phyloP scores from a whole-genome alignment of 2,888 invertebrate species.

The Luperina testacea region DNA sequence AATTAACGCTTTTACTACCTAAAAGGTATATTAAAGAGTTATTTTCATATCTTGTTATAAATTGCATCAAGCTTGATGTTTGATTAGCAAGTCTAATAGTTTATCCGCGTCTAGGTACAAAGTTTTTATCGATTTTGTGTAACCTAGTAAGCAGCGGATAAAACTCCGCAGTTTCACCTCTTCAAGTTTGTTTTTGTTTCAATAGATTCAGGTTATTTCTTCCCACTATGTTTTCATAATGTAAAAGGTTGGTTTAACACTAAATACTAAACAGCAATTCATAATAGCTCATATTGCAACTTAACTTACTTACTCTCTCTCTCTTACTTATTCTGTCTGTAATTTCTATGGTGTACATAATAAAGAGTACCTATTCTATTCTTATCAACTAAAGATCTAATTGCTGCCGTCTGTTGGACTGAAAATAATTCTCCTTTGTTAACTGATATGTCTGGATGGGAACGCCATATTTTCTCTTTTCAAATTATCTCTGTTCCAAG shows the following conservation, averaged over 20 bases:
- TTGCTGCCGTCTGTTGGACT: neutral
- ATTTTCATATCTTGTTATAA: neutral
- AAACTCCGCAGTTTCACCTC: neutral
- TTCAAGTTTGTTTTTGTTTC: neutral
- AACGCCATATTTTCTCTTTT: neutral
- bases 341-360: no score
- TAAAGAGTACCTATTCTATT: no score
- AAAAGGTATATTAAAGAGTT: neutral
- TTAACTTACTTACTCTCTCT: no score
- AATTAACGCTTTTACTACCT: neutral
- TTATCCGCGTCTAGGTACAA: neutral
- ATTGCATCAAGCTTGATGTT: neutral
- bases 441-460: neutral
- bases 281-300: neutral
- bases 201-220: neutral
- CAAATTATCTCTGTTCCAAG: neutral
- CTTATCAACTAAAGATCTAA: neutral
- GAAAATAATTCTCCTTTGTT: neutral
- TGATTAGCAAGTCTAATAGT: conserved; percentile 7
- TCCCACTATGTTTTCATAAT: neutral
- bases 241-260: neutral
- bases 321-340: no score
- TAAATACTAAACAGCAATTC: no score
- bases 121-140: conserved; percentile 14
- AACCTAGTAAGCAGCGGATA: neutral